Percentiles rank a stretch among this genome's conserved stretches.
These are phyloP conservation scores for Magallana gigas DNA, from an alignment of 1,140 invertebrate species.

Conservation along the genomic window DNA sequence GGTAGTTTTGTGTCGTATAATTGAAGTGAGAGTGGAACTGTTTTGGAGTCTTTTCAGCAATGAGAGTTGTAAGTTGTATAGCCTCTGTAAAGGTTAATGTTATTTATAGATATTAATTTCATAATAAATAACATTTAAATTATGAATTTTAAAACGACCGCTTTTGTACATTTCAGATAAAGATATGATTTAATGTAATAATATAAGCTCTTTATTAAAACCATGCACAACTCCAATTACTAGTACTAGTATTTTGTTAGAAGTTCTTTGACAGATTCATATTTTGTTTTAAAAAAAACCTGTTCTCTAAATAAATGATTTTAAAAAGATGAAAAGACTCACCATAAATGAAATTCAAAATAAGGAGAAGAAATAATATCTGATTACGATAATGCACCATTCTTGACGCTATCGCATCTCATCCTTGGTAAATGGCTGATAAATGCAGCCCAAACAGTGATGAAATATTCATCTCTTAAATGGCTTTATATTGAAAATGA, in stretches of 20 bases:
- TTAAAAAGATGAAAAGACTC: neutral
- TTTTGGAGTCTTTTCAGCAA: neutral
- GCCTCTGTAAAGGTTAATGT: neutral
- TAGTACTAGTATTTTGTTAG: too few species aligned
- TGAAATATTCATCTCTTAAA: constrained; percentile 23
- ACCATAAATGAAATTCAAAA: neutral
- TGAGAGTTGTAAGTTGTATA: neutral
- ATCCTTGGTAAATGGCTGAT: neutral
- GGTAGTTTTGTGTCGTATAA: neutral
- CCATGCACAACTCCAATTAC: too few species aligned
- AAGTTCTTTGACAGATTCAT: too few species aligned
- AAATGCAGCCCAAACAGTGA: neutral
- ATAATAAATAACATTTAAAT: too few species aligned
- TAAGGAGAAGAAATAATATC: neutral
- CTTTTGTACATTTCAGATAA: too few species aligned
- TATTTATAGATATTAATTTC: neutral
- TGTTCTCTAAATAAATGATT: neutral
- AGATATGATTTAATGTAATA: too few species aligned
- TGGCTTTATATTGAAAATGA: neutral
- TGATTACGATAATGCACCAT: constrained; percentile 18
- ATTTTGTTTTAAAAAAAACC: too few species aligned
- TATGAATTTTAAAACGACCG: too few species aligned
- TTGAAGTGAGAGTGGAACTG: neutral
- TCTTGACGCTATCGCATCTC: neutral
- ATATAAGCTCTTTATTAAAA: too few species aligned